phyloP scores from a whole-genome alignment of 1,140 invertebrate genomes.

The Drosophila burlai region DNA sequence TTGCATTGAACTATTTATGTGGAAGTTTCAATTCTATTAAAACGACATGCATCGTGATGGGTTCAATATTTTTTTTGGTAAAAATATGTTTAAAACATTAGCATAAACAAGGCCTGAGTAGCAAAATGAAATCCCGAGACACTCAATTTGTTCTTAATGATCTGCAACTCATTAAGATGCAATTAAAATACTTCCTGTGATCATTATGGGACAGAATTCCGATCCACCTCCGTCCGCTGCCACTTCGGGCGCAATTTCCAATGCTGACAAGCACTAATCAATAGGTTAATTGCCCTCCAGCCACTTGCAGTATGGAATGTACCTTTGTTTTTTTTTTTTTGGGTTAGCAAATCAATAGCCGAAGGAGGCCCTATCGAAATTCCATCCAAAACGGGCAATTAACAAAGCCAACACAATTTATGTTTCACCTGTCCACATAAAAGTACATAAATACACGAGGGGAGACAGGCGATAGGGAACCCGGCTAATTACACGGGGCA shows the following conservation, averaged over 20 bases:
- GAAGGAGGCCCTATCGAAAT: slow-evolving; percentile 52
- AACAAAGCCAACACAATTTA: slow-evolving; percentile 82
- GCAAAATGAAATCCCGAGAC: neutral
- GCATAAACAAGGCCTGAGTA: neutral
- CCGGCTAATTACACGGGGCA: slow-evolving; percentile 70
- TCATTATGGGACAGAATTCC: slow-evolving; percentile 33
- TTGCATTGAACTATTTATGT: too few species aligned
- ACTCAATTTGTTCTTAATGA: slow-evolving; percentile 10
- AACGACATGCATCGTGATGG: too few species aligned
- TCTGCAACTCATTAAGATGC: slow-evolving; percentile 9
- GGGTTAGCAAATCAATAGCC: slow-evolving; percentile 47
- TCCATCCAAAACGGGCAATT: slow-evolving; percentile 70
- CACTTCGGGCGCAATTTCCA: slow-evolving; percentile 47
- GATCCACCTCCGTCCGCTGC: slow-evolving; percentile 5
- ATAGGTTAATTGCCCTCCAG: slow-evolving; percentile 48
- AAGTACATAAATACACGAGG: slow-evolving; percentile 75
- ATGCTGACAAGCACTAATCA: slow-evolving; percentile 75
- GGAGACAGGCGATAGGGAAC: slow-evolving; percentile 65
- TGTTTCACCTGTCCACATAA: slow-evolving; percentile 83
- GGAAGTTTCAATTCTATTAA: too few species aligned
- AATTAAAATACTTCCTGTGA: slow-evolving; percentile 44
- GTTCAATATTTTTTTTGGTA: too few species aligned
- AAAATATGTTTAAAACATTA: too few species aligned
- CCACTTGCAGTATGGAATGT: slow-evolving; percentile 6
- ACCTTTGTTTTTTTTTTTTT: slow-evolving; percentile 44